These are phyloP conservation scores for Orthonevra nobilis DNA, from an alignment of 2,888 invertebrate species.

Conservation along the genomic window DNA sequence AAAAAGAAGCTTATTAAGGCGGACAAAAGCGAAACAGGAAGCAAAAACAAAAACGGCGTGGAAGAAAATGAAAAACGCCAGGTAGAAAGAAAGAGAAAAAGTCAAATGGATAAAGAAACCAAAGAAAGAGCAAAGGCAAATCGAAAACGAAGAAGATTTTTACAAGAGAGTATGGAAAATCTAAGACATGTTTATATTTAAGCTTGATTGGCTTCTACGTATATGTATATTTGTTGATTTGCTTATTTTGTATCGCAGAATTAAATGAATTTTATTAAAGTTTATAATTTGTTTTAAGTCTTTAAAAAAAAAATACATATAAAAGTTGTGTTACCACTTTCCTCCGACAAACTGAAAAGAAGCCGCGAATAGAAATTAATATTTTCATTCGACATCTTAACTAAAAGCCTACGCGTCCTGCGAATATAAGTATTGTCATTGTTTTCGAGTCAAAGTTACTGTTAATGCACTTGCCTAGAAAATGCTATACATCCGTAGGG, in stretches of 20 bases:
- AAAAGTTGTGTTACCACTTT: too few relatives aligned
- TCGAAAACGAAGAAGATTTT: constrained; percentile 4
- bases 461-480: too few relatives aligned
- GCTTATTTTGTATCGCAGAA: constrained; percentile 3
- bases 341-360: too few relatives aligned
- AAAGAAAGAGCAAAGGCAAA: constrained; percentile 6
- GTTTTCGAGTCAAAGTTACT: too few relatives aligned
- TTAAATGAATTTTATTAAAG: not conserved
- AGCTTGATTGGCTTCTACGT: not conserved
- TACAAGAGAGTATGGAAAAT: constrained; percentile 40
- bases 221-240: constrained; percentile 3
- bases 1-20: not conserved
- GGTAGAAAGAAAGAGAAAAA: constrained; percentile 3
- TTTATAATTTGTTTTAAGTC: not conserved
- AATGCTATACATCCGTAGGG: too few relatives aligned
- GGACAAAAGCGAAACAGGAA: not conserved
- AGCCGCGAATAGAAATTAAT: too few relatives aligned
- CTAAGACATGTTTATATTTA: constrained; percentile 31
- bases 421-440: too few relatives aligned
- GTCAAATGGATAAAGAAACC: not conserved
- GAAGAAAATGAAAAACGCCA: too few relatives aligned
- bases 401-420: too few relatives aligned
- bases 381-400: too few relatives aligned
- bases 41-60: constrained; percentile 2
- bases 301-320: not conserved